These are phyloP conservation scores for fruit fly (Drosophila melanogaster) DNA, from an alignment of 1,140 invertebrate species.

Conservation along the genomic window DNA sequence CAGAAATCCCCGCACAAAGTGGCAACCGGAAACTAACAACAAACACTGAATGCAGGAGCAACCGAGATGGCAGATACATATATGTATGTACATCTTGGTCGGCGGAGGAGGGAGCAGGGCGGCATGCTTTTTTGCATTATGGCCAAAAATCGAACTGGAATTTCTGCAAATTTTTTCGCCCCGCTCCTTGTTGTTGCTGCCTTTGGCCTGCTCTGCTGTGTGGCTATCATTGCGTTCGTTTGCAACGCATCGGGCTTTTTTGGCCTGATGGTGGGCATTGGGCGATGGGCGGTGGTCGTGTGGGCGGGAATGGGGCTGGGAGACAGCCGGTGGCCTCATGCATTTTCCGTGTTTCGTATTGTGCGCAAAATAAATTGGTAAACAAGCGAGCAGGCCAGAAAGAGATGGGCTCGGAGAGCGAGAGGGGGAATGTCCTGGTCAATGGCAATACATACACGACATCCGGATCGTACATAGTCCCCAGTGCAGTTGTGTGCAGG, in stretches of 20 bases:
- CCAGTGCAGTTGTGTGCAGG: conserved; percentile 30
- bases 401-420: conserved; percentile 21
- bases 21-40: conserved; percentile 59
- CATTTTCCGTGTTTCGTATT: conserved; percentile 82
- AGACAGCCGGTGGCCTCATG: conserved; percentile 46
- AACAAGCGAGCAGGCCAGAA: conserved; percentile 68
- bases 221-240: conserved; percentile 69
- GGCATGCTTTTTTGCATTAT: conserved; percentile 60
- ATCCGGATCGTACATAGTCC: conserved; percentile 62
- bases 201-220: conserved; percentile 41
- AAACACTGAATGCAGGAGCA: conserved; percentile 21
- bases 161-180: conserved; percentile 57
- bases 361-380: conserved; percentile 82
- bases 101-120: not conserved
- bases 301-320: conserved; percentile 6
- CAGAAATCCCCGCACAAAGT: conserved; percentile 73
- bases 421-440: conserved; percentile 48
- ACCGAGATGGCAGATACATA: conserved; percentile 14
- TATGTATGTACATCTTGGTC: not conserved
- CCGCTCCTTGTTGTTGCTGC: conserved; percentile 20
- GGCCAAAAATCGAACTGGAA: conserved; percentile 80
- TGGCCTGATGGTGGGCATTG: conserved; percentile 16
- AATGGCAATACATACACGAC: conserved; percentile 75
- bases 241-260: conserved; percentile 29
- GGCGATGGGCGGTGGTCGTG: conserved; percentile 18